Evolutionary conservation across 64 coral and sea anemone species (phyloP).

Genomic region (Anthopleura sola): DNA sequence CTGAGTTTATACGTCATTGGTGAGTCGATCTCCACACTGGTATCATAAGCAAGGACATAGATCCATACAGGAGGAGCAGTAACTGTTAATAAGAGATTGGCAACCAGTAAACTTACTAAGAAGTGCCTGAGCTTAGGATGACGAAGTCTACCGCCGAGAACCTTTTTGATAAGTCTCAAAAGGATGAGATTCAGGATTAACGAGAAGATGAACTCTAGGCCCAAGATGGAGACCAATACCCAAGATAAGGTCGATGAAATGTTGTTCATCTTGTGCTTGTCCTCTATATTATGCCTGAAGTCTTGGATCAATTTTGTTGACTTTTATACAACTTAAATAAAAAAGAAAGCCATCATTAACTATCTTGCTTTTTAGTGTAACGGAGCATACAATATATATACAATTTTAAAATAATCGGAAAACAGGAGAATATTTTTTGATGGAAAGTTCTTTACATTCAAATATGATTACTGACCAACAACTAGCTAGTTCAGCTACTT

Average conservation of each 20-base stretch:
- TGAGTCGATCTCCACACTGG: not conserved
- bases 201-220: not conserved
- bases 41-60: not conserved
- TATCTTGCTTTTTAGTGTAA: no score
- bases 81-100: not conserved
- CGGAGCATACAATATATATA: no score
- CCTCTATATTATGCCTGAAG: no score
- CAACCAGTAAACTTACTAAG: not conserved
- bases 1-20: not conserved
- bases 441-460: no score
- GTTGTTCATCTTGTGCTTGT: not conserved
- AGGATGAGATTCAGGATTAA: not conserved
- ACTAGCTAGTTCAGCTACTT: no score
- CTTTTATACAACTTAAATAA: no score
- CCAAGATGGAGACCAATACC: not conserved
- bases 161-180: not conserved
- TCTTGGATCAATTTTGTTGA: no score
- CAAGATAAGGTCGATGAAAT: not conserved
- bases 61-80: not conserved
- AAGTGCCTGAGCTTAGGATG: conserved; percentile 17
- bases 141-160: conserved; percentile 1
- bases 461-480: no score
- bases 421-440: no score
- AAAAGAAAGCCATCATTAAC: no score
- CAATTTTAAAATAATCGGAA: no score